phyloP scores from a whole-genome alignment of 2,113 vertebrate genomes.

The Tragulus kanchil region DNA sequence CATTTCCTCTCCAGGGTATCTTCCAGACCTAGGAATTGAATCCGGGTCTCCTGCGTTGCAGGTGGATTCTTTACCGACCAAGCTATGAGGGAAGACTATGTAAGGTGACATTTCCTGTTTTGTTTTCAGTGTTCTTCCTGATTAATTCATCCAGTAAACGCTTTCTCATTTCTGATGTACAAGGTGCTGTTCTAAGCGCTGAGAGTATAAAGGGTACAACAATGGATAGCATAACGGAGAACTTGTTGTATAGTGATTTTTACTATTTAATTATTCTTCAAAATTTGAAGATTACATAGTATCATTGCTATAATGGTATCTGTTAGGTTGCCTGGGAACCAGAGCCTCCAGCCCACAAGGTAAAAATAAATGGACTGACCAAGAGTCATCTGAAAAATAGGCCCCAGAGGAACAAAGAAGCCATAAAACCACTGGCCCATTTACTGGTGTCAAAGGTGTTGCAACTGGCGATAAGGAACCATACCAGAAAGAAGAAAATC shows the following conservation, averaged over 20 bases:
- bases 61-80: neutral
- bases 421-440: too few species aligned
- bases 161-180: neutral
- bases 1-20: neutral
- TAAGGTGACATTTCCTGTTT: constrained; percentile 28
- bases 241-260: neutral
- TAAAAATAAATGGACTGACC: too few species aligned
- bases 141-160: constrained; percentile 22
- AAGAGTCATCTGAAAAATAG: too few species aligned
- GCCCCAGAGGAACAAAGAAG: too few species aligned
- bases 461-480: too few species aligned
- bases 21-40: neutral
- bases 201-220: neutral
- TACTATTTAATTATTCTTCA: constrained; percentile 44
- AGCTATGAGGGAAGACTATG: neutral
- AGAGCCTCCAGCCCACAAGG: too few species aligned
- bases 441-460: too few species aligned
- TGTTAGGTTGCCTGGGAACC: too few species aligned
- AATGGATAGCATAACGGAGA: neutral
- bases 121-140: neutral
- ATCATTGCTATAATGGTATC: neutral
- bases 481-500: too few species aligned
- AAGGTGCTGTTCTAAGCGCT: constrained; percentile 1
- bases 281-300: neutral
- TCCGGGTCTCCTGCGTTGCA: neutral